Evolutionary conservation across 2,888 invertebrate genomes (phyloP), one percentile per base, ranked within the genome.

Genomic region (Diarsia brunnea): DNA sequence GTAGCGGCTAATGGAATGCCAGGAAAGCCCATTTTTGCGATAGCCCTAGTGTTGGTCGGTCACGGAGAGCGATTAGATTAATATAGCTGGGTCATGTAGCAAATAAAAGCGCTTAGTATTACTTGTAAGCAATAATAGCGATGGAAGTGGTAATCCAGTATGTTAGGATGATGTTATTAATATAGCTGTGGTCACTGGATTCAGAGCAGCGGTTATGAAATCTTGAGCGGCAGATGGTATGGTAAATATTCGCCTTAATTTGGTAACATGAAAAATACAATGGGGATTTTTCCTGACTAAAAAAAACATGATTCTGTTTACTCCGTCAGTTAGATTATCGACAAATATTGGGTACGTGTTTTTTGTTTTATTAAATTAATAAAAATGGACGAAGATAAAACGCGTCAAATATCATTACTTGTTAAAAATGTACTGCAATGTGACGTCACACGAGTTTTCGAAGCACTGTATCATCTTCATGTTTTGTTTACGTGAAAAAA

Each of bases 61-160:
- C 60, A 79, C 60, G 49, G 53, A 80, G 55, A 47, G 19, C 45
- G 27, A 78, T 81, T 79, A 79, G 69, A 79, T 84, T 66, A 84
- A 84, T 83, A 80, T 31, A 16, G 55, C 61, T 14, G 64, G 63
- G 63, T 43, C 66, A 53, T 70, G 78, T 80, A 70, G 49, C 53
- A 24, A 77, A 67, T 75, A 78, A 58, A 80, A 69, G 69, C 21
- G 67, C 63, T 82, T 58, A 51, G 64, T 78, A 78, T 77, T 58
- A 70, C 66, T 63, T 47, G 16, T 78, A 47, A 63, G 66, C 47
- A 70, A 67, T 55, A 51, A 1, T 49, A 14, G 49, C 24, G n/a
- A 27, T 31, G 51, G 58, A 24, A 68, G 58, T 65, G 45, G 47
- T 63, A 43, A 21, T 63, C 63, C 21, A 45, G 43, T 67, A 24